Evolutionary conservation across 1,140 invertebrate species (phyloP).

Genomic region (Drosophila sp.): DNA sequence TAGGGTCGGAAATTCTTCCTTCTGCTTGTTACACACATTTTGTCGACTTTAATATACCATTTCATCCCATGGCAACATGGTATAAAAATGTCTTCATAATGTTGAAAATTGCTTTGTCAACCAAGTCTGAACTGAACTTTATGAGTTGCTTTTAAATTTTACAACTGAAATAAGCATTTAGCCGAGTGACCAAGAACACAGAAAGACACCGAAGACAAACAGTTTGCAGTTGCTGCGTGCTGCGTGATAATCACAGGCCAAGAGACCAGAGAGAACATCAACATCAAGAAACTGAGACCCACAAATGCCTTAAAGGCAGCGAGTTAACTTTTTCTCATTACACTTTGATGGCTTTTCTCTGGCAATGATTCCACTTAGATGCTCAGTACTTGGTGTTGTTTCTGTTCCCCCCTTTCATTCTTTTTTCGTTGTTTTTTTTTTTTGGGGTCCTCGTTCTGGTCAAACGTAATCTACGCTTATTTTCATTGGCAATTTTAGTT

Average conservation of each 20-base stretch:
- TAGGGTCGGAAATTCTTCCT: no score
- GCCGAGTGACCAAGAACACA: constrained; percentile 52
- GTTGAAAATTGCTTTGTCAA: constrained; percentile 37
- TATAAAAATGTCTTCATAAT: neutral
- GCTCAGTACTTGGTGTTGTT: neutral
- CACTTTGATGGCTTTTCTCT: constrained; percentile 65
- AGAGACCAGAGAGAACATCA: constrained; percentile 33
- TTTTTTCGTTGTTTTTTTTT: neutral
- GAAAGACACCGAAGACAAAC: neutral
- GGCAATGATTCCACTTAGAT: constrained; percentile 7
- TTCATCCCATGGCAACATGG: no score
- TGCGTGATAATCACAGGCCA: constrained; percentile 64
- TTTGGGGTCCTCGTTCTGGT: neutral
- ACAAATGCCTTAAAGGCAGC: constrained; percentile 35
- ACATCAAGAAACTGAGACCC: neutral
- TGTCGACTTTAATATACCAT: no score
- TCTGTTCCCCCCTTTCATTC: neutral
- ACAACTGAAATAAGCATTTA: constrained; percentile 68
- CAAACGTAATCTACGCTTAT: constrained; percentile 68
- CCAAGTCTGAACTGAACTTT: constrained; percentile 43
- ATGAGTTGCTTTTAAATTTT: constrained; percentile 74
- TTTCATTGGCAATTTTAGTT: constrained; percentile 66
- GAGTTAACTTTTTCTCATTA: constrained; percentile 76
- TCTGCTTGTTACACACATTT: no score
- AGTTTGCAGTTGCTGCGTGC: constrained; percentile 12